phyloP scores from a whole-genome alignment of 2,888 invertebrate genomes.

The Euplagia quadripunctaria region DNA sequence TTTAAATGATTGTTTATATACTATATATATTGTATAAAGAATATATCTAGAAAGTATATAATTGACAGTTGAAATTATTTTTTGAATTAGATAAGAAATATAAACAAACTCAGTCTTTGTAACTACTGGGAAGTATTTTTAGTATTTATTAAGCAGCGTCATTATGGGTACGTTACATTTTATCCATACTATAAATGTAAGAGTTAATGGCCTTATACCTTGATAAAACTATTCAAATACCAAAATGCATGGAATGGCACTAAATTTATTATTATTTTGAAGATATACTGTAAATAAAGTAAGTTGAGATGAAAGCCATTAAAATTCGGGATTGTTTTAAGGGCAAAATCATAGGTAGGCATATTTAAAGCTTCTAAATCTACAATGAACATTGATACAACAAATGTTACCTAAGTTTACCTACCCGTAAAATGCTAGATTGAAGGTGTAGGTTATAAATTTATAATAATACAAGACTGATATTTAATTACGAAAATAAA shows the following conservation, averaged over 20 bases:
- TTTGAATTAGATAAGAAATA: constrained; percentile 13
- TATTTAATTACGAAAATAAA: not conserved
- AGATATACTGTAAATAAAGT: not conserved
- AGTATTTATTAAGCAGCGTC: constrained; percentile 13
- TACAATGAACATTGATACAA: constrained; percentile 38
- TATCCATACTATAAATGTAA: not conserved
- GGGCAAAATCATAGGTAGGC: constrained; percentile 27
- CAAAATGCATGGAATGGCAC: constrained; percentile 44
- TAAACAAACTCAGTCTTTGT: constrained; percentile 38
- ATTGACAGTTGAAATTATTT: constrained; percentile 42
- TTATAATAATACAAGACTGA: not conserved
- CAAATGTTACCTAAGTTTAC: not conserved
- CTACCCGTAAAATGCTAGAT: not conserved
- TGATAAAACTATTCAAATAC: constrained; percentile 13
- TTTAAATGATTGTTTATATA: constrained; percentile 21
- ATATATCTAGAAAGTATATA: constrained; percentile 27
- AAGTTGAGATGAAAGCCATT: not conserved
- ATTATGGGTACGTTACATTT: constrained; percentile 12
- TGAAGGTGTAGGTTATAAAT: not conserved
- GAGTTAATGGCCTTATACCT: not conserved
- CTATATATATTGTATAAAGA: constrained; percentile 5
- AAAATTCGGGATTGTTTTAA: not conserved
- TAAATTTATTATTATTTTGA: constrained; percentile 17
- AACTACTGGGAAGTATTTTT: constrained; percentile 21
- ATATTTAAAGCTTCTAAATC: constrained; percentile 52